phyloP scores from a whole-genome alignment of 2,113 vertebrate genomes.

The Pagrus major region DNA sequence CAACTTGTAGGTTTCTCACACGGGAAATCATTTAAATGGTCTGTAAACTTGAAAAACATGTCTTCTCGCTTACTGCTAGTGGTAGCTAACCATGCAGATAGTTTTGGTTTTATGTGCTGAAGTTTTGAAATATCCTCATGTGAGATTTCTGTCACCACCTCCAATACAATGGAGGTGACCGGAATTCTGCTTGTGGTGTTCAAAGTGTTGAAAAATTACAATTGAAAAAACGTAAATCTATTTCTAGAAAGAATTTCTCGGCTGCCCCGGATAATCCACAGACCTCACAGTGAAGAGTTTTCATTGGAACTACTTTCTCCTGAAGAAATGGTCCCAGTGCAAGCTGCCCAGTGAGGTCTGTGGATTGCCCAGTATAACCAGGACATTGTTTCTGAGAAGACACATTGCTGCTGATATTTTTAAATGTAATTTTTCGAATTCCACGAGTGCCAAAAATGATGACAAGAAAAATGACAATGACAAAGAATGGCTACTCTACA shows the following conservation, averaged over 20 bases:
- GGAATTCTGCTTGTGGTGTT: slow-evolving; percentile 51
- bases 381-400: slow-evolving; percentile 37
- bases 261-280: slow-evolving; percentile 41
- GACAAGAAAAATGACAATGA: too few relatives aligned
- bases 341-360: slow-evolving; percentile 43
- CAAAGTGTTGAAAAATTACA: slow-evolving; percentile 62
- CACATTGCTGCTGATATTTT: slow-evolving; percentile 9
- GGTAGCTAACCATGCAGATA: slow-evolving; percentile 53
- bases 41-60: neutral
- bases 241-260: slow-evolving; percentile 57
- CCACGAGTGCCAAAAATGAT: neutral
- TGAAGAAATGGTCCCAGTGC: slow-evolving; percentile 44
- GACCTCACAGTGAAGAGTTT: slow-evolving; percentile 46
- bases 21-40: slow-evolving; percentile 10
- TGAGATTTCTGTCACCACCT: slow-evolving; percentile 39
- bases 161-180: slow-evolving; percentile 46
- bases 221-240: slow-evolving; percentile 44
- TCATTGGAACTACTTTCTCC: slow-evolving; percentile 46
- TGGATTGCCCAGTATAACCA: slow-evolving; percentile 36
- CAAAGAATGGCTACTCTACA: too few relatives aligned
- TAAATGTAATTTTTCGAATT: neutral
- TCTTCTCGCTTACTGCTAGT: neutral
- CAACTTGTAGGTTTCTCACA: slow-evolving; percentile 9
- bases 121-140: slow-evolving; percentile 55
- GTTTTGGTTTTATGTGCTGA: slow-evolving; percentile 57